Conservation (phyloP, 2,888 invertebrate genomes). For the Oligia strigilis region DNA sequence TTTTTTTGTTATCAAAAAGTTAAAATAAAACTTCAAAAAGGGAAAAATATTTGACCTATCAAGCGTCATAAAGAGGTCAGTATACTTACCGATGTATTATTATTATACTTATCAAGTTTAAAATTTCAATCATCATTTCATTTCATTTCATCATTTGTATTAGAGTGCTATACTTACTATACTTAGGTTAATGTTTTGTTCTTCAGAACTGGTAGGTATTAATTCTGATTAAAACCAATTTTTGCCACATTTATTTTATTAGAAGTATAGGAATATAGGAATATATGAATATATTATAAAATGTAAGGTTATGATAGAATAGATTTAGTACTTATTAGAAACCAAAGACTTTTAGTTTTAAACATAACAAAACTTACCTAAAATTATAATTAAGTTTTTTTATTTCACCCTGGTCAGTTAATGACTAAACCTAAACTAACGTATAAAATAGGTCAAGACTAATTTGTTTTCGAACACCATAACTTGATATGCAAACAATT, state of each 20-base stretch:
- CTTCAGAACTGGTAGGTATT: neutral
- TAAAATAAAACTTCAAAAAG: neutral
- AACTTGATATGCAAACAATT: constrained; percentile 13
- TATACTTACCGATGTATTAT: neutral
- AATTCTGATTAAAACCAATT: neutral
- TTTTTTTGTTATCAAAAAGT: no score
- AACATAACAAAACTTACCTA: constrained; percentile 2
- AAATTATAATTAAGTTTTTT: neutral
- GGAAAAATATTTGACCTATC: neutral
- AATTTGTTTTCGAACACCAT: neutral
- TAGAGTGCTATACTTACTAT: neutral
- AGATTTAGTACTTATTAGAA: neutral
- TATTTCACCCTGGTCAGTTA: constrained; percentile 26
- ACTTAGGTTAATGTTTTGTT: neutral
- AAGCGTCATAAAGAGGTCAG: neutral
- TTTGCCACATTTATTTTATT: constrained; percentile 12
- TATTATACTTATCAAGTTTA: neutral
- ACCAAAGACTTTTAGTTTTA: constrained; percentile 1
- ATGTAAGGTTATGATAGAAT: neutral
- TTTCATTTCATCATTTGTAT: neutral
- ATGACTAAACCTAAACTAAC: neutral
- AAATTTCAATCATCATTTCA: neutral
- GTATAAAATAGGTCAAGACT: neutral
- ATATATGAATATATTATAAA: neutral
- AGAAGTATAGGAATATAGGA: neutral